Conservation (phyloP, 2,888 invertebrate species). For the Coelopa pilipes region DNA sequence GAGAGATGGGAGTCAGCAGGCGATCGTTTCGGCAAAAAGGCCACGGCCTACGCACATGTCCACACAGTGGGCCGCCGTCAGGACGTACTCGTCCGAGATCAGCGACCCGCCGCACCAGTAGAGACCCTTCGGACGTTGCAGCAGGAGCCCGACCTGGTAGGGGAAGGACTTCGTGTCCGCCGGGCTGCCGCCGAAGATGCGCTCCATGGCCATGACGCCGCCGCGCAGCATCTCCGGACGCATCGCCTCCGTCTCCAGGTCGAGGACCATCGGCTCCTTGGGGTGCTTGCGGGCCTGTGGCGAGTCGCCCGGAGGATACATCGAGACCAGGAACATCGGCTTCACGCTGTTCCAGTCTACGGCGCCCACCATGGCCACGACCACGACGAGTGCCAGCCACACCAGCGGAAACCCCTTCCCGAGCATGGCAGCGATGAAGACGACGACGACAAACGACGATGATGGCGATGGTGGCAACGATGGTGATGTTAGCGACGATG, state of each 20-base stretch:
- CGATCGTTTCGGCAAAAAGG: constrained; percentile 1
- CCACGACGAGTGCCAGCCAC: constrained; percentile 33
- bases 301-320: constrained; percentile 55
- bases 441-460: constrained; percentile 60
- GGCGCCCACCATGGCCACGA: no score
- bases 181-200: constrained; percentile 63
- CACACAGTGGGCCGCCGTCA: constrained; percentile 65
- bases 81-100: constrained; percentile 60
- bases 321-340: constrained; percentile 63
- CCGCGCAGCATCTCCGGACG: constrained; percentile 56
- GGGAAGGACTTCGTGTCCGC: constrained; percentile 60
- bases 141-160: constrained; percentile 62
- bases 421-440: neutral
- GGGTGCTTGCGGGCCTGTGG: constrained; percentile 40
- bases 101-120: constrained; percentile 65
- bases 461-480: constrained; percentile 58
- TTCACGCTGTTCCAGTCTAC: constrained; percentile 62
- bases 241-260: constrained; percentile 59
- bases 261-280: constrained; percentile 54
- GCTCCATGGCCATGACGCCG: constrained; percentile 62
- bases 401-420: constrained; percentile 32
- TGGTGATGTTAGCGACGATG: constrained; percentile 58
- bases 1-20: no score
- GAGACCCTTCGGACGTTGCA: constrained; percentile 61
- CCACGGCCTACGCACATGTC: constrained; percentile 55